A percentile compares a stretch with the other conserved stretches of the same genome.
phyloP scores from a whole-genome alignment of 64 coral and sea anemone genomes.

The Stichodactyla helianthus region DNA sequence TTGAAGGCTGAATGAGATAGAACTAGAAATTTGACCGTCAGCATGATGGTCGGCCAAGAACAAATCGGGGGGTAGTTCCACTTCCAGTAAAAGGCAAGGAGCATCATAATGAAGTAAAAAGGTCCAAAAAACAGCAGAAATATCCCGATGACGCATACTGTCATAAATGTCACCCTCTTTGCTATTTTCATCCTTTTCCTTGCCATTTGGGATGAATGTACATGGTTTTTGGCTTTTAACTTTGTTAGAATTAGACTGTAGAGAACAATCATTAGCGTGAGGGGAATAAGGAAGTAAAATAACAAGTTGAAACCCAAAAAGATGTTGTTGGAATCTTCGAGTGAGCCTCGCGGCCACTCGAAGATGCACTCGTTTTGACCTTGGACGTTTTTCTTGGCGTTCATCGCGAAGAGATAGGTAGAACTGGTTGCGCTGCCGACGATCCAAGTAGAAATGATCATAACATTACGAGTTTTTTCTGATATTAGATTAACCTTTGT shows the following conservation, averaged over 20 bases:
- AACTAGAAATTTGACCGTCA: background rate
- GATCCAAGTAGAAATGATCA: background rate
- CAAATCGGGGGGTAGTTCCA: background rate
- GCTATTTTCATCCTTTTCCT: background rate
- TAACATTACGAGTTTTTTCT: background rate
- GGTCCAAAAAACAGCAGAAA: background rate
- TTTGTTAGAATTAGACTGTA: background rate
- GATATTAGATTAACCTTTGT: background rate
- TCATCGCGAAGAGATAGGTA: background rate
- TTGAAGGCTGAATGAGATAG: background rate
- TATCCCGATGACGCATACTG: background rate
- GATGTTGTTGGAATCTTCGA: background rate
- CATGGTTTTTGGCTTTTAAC: background rate
- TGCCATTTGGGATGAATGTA: background rate
- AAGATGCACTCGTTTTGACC: background rate
- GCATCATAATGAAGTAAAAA: background rate
- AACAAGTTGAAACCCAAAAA: background rate
- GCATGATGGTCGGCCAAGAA: background rate
- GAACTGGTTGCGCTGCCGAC: background rate
- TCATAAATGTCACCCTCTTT: background rate
- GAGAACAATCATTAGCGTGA: background rate
- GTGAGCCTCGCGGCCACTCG: background rate
- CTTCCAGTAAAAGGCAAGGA: slow-evolving; percentile 3
- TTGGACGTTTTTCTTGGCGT: background rate
- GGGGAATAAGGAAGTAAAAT: background rate